Percentiles rank a stretch among this genome's conserved stretches.
Evolutionary conservation across 2,797 vertebrate species (phyloP).

Genomic region (Catharus ustulatus): DNA sequence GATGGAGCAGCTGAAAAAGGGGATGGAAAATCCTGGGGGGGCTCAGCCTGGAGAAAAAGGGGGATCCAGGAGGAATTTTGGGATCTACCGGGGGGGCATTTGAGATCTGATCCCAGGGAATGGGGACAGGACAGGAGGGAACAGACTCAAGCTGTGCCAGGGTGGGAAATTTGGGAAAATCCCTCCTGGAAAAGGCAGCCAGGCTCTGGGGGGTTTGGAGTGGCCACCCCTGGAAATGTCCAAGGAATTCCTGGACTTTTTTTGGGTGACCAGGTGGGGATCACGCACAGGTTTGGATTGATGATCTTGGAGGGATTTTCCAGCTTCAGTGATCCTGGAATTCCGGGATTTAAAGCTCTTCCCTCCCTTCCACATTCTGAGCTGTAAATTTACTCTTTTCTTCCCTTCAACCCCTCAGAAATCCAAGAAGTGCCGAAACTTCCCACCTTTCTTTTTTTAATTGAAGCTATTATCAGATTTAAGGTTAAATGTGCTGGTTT

Average conservation of each 20-base stretch:
- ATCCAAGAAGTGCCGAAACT: not conserved
- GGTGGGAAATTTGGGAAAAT: not conserved
- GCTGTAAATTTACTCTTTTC: not conserved
- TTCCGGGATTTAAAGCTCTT: not conserved
- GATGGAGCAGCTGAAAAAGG: not conserved
- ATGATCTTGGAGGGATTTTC: not conserved
- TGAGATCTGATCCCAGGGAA: too few species aligned
- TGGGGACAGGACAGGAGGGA: not conserved
- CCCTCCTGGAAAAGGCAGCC: fast-evolving
- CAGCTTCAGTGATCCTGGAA: not conserved
- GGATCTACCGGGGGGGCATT: too few species aligned
- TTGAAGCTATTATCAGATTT: not conserved
- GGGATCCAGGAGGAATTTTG: too few species aligned
- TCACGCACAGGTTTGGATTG: not conserved
- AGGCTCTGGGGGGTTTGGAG: not conserved
- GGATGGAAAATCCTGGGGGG: not conserved
- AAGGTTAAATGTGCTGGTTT: not conserved
- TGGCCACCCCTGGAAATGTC: too few species aligned
- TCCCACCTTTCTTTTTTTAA: not conserved
- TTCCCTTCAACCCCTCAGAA: not conserved
- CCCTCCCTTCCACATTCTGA: fast-evolving
- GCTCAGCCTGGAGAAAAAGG: not conserved
- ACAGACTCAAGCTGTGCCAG: fast-evolving
- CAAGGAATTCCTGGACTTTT: fast-evolving
- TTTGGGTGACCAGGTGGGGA: too few species aligned